Evolutionary conservation across 2,888 invertebrate genomes (phyloP).

Genomic region (Cerceris ruficornis): DNA sequence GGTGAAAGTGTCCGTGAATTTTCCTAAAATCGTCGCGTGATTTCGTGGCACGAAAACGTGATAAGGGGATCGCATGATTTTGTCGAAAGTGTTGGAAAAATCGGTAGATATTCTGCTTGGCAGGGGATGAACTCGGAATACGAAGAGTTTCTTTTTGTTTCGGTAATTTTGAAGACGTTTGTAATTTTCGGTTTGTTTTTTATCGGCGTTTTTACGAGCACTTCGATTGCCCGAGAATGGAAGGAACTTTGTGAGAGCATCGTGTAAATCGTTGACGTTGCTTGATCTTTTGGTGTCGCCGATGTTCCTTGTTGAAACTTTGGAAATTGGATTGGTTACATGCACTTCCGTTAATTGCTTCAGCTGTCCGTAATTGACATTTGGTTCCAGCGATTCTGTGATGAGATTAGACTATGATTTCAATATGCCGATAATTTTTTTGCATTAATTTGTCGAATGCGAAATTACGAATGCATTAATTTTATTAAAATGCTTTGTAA

Average conservation of each 20-base stretch:
- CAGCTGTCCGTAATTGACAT: conserved; percentile 83
- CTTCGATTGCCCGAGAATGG: neutral
- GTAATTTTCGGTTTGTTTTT: conserved; percentile 5
- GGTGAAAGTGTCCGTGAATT: conserved; percentile 24
- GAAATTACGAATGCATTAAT: no score
- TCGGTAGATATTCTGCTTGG: conserved; percentile 7
- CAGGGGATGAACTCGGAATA: conserved; percentile 48
- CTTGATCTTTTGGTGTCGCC: neutral
- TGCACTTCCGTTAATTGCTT: conserved; percentile 84
- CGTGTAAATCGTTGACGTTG: neutral
- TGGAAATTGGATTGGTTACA: conserved; percentile 28
- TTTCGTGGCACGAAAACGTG: conserved; percentile 78
- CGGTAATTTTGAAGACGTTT: conserved; percentile 46
- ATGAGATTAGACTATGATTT: neutral
- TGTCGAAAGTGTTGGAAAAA: conserved; percentile 10
- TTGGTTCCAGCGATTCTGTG: conserved; percentile 83
- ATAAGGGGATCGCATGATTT: conserved; percentile 70
- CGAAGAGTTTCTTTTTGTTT: conserved; percentile 11
- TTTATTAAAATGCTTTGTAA: no score
- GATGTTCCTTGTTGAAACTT: neutral
- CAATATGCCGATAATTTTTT: no score
- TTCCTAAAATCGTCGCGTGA: conserved; percentile 60
- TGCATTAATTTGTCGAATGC: no score
- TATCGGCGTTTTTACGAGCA: neutral
- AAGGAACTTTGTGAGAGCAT: conserved; percentile 16